phyloP scores from a whole-genome alignment of 2,113 vertebrate genomes.

The Labeo rohita region DNA sequence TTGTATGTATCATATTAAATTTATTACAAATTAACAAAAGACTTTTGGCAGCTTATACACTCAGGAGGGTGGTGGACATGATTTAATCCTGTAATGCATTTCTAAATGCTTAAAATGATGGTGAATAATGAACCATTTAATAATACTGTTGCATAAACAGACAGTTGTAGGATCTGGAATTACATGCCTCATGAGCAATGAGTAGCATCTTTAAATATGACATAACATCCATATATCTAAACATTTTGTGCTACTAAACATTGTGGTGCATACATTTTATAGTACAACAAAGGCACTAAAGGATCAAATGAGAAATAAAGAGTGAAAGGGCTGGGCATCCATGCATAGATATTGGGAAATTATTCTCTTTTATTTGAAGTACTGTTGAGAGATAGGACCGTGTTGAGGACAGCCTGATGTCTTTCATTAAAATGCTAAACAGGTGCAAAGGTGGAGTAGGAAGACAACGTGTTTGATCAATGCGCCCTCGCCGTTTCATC shows the following conservation, averaged over 20 bases:
- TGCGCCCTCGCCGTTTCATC: conserved; percentile 38
- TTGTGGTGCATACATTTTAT: not conserved
- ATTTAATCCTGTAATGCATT: not conserved
- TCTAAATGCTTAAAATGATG: not conserved
- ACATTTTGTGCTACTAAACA: conserved; percentile 15
- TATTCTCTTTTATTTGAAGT: conserved; percentile 44
- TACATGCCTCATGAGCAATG: not conserved
- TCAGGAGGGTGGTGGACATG: not conserved
- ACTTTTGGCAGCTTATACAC: not conserved
- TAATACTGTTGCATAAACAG: not conserved
- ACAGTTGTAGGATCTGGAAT: not conserved
- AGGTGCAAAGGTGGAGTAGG: conserved; percentile 53
- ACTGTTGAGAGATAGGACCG: conserved; percentile 25
- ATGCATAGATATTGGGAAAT: conserved; percentile 44
- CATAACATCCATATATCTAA: not conserved
- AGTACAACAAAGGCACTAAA: not conserved
- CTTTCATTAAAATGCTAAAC: conserved; percentile 58
- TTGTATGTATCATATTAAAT: too few relatives aligned
- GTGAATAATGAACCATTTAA: not conserved
- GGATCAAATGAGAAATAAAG: conserved; percentile 34
- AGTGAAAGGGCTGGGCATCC: not conserved
- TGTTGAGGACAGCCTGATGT: conserved; percentile 40
- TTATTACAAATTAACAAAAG: not conserved
- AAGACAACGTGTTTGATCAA: conserved; percentile 54
- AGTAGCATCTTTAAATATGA: not conserved